Conservation (phyloP, 2,113 vertebrate genomes). For the Microcebus ravelobensis region DNA sequence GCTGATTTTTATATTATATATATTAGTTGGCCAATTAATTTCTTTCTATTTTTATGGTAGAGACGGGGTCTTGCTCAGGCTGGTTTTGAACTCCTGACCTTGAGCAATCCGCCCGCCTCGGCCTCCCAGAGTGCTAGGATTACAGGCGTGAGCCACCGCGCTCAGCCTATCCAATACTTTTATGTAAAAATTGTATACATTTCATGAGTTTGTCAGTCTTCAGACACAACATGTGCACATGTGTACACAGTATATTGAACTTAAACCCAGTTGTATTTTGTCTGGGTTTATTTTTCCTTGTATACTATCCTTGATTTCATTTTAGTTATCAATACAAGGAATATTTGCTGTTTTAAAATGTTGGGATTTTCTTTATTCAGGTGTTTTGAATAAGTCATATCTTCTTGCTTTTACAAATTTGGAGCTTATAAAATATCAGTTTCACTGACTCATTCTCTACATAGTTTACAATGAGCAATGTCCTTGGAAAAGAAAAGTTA, state of each 20-base stretch:
- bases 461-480: not conserved
- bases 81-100: too few species aligned
- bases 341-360: not conserved
- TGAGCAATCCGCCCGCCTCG: too few species aligned
- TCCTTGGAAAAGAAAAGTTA: not conserved
- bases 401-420: not conserved
- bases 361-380: not conserved
- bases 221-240: not conserved
- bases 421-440: not conserved
- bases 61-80: too few species aligned
- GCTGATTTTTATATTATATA: too few species aligned
- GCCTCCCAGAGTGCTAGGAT: too few species aligned
- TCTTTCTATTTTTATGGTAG: too few species aligned
- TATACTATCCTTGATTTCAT: not conserved
- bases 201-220: not conserved
- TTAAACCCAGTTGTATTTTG: not conserved
- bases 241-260: not conserved
- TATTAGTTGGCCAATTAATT: too few species aligned
- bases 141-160: too few species aligned
- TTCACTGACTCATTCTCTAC: not conserved
- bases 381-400: conserved; percentile 2
- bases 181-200: not conserved
- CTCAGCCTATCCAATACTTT: not conserved
- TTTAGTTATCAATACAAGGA: not conserved
- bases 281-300: not conserved